Evolutionary conservation across 1,140 invertebrate genomes (phyloP).

Genomic region (Drosophila asahinai): DNA sequence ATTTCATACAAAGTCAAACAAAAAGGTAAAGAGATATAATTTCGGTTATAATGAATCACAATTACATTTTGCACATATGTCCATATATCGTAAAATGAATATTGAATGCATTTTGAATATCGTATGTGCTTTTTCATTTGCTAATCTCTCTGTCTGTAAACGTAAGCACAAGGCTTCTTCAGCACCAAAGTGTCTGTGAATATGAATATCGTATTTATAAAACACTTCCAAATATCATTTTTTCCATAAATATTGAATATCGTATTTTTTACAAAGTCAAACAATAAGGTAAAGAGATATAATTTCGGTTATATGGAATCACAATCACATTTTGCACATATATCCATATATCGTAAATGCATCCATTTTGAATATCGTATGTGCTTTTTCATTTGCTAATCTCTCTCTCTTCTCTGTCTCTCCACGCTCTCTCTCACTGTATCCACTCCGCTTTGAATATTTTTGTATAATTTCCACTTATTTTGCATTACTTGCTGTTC

Average conservation of each 20-base stretch:
- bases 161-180: conserved; percentile 11
- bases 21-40: not conserved
- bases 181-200: not conserved
- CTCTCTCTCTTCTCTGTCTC: conserved; percentile 34
- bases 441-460: conserved; percentile 21
- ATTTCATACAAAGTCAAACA: not conserved
- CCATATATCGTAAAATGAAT: not conserved
- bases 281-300: too few species aligned
- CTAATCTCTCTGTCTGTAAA: conserved; percentile 35
- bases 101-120: conserved; percentile 20
- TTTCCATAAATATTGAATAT: too few species aligned
- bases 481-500: conserved; percentile 2
- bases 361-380: conserved; percentile 28
- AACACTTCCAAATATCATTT: conserved; percentile 3
- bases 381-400: conserved; percentile 47
- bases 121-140: conserved; percentile 41
- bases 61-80: not conserved
- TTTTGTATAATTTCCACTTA: conserved; percentile 21
- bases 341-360: conserved; percentile 10
- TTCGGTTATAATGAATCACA: not conserved
- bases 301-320: too few species aligned
- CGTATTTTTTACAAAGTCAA: too few species aligned
- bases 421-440: conserved; percentile 33
- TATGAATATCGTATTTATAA: conserved; percentile 7
- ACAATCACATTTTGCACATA: not conserved